Evolutionary conservation across 2,797 vertebrate species (phyloP), one percentile per base, ranked within the genome.

Genomic region (Dryobates pubescens): DNA sequence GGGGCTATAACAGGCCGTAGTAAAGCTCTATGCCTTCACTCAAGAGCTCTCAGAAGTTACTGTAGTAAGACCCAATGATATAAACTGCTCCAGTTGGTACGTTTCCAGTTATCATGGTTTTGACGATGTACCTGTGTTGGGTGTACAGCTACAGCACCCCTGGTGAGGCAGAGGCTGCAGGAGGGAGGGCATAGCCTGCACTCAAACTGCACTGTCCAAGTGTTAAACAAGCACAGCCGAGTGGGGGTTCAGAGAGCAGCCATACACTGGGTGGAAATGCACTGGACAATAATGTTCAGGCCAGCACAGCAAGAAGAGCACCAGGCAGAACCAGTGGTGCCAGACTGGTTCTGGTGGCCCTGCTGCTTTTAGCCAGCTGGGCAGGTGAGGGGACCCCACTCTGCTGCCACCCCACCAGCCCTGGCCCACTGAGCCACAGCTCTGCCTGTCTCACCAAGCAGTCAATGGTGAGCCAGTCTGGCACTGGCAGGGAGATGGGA

Each of bases 51-150:
- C 24, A 47, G 12, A n/a, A 56, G 20, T 13, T 34, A 47, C 69
- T 12, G 10, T 36, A 23, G 13, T 4, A 41, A 23, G 8, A 14
- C 8, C 38, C 47, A 26, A 63, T 13, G 27, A 6, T 4, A 32
- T 10, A 20, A 53, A 27, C 41, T n/a, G 29, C 8, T 58, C 58
- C 67, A 81, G 3, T 5, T 6, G 18, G 17, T 18, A 12, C 36
- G 49, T 74, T 65, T 30, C 32, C 53, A 26, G 36, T 19, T 34
- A 49, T 27, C 24, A 14, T 3, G 3, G 19, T 10, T 64, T 59
- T 27, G 10, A 11, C 43, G 58, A 27, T 26, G 41, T 2, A 8
- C 0, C 2, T 1, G 5, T 1, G 6, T 10, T 9, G 7, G 7
- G 67, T 4, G 22, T 49, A 49, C 17, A 18, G 22, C 22, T 49